Percentiles rank a stretch among this genome's conserved stretches.
phyloP scores from a whole-genome alignment of 2,888 invertebrate species.

The Nemapogon koenigi region DNA sequence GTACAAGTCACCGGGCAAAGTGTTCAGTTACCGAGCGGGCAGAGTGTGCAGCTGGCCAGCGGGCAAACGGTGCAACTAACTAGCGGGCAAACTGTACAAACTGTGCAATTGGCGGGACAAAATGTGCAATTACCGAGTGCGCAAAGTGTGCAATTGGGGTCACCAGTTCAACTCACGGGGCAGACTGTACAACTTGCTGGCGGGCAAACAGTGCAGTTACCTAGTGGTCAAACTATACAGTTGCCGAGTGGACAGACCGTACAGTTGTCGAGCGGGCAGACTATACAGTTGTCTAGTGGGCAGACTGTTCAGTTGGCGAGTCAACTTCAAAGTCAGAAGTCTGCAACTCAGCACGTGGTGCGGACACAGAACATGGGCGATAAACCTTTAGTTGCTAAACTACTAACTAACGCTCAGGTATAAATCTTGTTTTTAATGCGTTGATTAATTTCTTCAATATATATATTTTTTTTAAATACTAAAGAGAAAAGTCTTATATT shows the following conservation, averaged over 20 bases:
- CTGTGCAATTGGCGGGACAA: conserved; percentile 29
- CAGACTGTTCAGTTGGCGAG: conserved; percentile 42
- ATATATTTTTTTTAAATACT: no score
- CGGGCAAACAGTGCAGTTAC: conserved; percentile 31
- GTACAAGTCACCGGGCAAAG: conserved; percentile 31
- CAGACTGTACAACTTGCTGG: conserved; percentile 44
- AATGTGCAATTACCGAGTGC: conserved; percentile 30
- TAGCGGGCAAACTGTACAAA: conserved; percentile 48
- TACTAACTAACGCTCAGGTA: conserved; percentile 75
- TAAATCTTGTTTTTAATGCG: conserved; percentile 16
- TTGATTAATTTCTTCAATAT: not conserved
- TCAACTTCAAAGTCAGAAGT: conserved; percentile 36
- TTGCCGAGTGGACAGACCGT: conserved; percentile 54
- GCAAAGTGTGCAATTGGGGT: conserved; percentile 26
- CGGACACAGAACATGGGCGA: conserved; percentile 37
- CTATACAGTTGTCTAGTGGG: conserved; percentile 38
- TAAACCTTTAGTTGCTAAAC: conserved; percentile 73
- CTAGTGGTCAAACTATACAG: conserved; percentile 24
- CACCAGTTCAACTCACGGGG: conserved; percentile 39
- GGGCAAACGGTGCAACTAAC: conserved; percentile 35
- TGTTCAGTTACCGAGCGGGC: conserved; percentile 48
- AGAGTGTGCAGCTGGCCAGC: conserved; percentile 38
- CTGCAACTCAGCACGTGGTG: conserved; percentile 37
- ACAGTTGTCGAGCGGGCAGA: conserved; percentile 41
- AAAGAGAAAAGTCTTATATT: no score